Conservation (phyloP, 2,888 invertebrate species). For the Dinocampus coccinellae region DNA sequence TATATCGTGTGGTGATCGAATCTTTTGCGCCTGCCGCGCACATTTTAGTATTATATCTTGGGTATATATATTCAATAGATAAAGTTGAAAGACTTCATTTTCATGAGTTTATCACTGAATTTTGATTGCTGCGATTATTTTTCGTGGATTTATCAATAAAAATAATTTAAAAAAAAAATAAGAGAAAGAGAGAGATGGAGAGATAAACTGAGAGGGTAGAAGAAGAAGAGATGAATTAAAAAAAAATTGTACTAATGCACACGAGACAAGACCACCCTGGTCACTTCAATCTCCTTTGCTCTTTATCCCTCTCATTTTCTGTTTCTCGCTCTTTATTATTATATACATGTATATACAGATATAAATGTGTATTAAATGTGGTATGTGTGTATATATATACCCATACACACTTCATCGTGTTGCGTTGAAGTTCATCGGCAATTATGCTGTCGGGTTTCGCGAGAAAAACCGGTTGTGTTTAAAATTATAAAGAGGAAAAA, state of each 20-base stretch:
- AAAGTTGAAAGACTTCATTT: slow-evolving; percentile 13
- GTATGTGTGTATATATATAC: background rate
- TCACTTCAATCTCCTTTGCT: background rate
- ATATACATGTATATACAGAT: background rate
- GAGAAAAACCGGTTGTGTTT: slow-evolving; percentile 34
- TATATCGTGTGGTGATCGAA: slow-evolving; percentile 24
- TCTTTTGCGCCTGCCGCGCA: background rate
- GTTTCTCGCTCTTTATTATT: too few species aligned
- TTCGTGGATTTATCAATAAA: slow-evolving; percentile 1
- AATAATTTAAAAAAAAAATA: too few species aligned
- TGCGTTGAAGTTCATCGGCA: slow-evolving; percentile 30
- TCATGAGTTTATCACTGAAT: slow-evolving; percentile 3
- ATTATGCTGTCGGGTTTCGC: slow-evolving; percentile 32
- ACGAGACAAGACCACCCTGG: slow-evolving; percentile 19
- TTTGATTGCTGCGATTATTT: slow-evolving; percentile 25
- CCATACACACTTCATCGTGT: background rate
- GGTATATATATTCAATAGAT: background rate
- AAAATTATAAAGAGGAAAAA: slow-evolving; percentile 28
- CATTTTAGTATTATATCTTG: background rate
- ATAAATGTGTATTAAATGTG: background rate
- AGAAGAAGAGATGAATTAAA: too few species aligned
- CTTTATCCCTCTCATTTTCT: too few species aligned
- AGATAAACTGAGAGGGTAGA: too few species aligned
- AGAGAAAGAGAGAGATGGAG: too few species aligned
- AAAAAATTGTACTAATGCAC: slow-evolving; percentile 25